phyloP scores from a whole-genome alignment of 2,113 vertebrate species.

The Heliornis fulica region DNA sequence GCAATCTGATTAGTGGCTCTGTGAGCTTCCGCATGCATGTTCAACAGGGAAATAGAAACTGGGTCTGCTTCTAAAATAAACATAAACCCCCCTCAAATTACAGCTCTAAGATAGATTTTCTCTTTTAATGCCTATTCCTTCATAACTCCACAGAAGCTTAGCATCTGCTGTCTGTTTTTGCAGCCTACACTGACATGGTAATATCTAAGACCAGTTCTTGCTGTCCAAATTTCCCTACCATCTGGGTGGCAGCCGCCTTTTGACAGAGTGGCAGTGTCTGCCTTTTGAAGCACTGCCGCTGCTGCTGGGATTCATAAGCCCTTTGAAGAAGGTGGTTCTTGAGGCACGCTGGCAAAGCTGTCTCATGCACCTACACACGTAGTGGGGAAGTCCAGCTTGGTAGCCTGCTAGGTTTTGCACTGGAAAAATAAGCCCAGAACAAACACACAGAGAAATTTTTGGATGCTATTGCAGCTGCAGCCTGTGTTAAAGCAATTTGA shows the following conservation, averaged over 20 bases:
- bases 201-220: not conserved
- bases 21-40: not conserved
- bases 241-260: not conserved
- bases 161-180: conserved; percentile 6
- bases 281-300: not conserved
- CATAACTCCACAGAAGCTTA: not conserved
- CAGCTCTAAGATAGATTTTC: not conserved
- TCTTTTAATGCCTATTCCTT: conserved; percentile 22
- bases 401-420: not conserved
- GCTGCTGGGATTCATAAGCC: not conserved
- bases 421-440: not conserved
- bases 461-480: not conserved
- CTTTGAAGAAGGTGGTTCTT: not conserved
- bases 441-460: not conserved
- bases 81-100: not conserved
- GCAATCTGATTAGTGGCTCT: not conserved
- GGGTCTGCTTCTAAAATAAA: conserved; percentile 9
- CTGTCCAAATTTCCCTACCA: not conserved
- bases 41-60: not conserved
- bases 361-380: rapidly evolving
- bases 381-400: not conserved
- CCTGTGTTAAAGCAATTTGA: not conserved
- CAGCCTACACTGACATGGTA: not conserved
- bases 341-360: not conserved
- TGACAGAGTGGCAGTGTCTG: not conserved